A percentile compares a stretch with the other conserved stretches of the same genome.
phyloP scores from a whole-genome alignment of 2,113 vertebrate species.

The Struthidea cinerea region DNA sequence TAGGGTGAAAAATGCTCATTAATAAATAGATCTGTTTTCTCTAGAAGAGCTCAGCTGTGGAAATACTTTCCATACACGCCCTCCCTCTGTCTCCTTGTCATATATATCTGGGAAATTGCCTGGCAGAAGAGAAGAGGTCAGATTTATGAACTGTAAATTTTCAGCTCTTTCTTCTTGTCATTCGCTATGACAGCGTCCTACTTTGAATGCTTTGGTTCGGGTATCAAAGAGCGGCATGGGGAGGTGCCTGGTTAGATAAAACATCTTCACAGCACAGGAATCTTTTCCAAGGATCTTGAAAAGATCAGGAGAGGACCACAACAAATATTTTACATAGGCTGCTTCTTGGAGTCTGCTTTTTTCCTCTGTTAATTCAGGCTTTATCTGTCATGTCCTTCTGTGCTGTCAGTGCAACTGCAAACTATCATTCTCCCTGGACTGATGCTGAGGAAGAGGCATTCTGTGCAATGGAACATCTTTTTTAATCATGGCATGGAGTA shows the following conservation, averaged over 20 bases:
- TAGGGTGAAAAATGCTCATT: not conserved
- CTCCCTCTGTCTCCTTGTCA: not conserved
- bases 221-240: not conserved
- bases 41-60: not conserved
- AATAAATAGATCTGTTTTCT: slow-evolving; percentile 3
- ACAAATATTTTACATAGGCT: not conserved
- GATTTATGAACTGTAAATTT: slow-evolving; percentile 21
- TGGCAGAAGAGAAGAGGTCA: slow-evolving; percentile 6
- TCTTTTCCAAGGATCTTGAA: not conserved
- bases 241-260: not conserved
- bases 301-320: not conserved
- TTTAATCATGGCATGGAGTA: not conserved
- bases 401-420: not conserved
- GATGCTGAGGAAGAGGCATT: not conserved
- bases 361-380: not conserved
- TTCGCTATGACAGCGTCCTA: not conserved
- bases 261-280: not conserved
- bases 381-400: not conserved
- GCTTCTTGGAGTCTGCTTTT: not conserved
- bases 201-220: not conserved
- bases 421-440: not conserved
- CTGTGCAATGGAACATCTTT: not conserved
- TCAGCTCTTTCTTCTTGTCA: slow-evolving; percentile 4
- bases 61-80: not conserved
- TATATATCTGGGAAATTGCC: not conserved